Base-by-base conservation (phyloP, 2,113 vertebrate genomes). In the Tinamus guttatus region DNA sequence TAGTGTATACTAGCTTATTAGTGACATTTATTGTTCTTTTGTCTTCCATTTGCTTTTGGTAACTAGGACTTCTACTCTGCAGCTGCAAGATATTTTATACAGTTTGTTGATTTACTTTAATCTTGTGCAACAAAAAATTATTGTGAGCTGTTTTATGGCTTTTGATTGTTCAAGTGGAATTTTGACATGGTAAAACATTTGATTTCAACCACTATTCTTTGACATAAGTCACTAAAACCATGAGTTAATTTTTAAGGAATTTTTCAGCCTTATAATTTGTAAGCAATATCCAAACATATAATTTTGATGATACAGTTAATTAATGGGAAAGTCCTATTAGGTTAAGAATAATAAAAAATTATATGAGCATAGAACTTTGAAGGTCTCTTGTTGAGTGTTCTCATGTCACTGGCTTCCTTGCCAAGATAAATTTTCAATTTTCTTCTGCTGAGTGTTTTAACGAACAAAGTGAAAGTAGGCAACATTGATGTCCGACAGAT, bases 121-220 rank as follows among this genome's bases (percentile, higher is more conserved):
- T 76, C 52, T 82, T 85, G 22, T 73, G 75, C 38, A 85, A 82
- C 21, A 81, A 41, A 87, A 89, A 91, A 87, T 74, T 96, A 93
- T 68, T 47, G 38, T 73, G 25, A 89, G 21, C 11, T 56, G 7
- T 34, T 91, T 93, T 91, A 96, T 69, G 34, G 75, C 47, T 95
- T 96, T 85, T 87, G 28, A 41, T 94, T 85, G 32, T 79, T 91
- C 65, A 89, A 73, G 58, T 82, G 62, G 62, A 89, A 85, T 65
- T 87, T 63, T 82, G 71, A 87, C 64, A 85, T 76, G 63, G 19
- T 78, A 91, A 95, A 91, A 34, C 24, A 51, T 13, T 71, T 64
- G 58, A 12, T 87, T 95, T 81, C 60, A 87, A 38, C 45, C 89
- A 52, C 20, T 82, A 76, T 87, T 78, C 65, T 87, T 64, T 75